Conservation (phyloP, 2,888 invertebrate genomes). For the Seira sanloemensis region DNA sequence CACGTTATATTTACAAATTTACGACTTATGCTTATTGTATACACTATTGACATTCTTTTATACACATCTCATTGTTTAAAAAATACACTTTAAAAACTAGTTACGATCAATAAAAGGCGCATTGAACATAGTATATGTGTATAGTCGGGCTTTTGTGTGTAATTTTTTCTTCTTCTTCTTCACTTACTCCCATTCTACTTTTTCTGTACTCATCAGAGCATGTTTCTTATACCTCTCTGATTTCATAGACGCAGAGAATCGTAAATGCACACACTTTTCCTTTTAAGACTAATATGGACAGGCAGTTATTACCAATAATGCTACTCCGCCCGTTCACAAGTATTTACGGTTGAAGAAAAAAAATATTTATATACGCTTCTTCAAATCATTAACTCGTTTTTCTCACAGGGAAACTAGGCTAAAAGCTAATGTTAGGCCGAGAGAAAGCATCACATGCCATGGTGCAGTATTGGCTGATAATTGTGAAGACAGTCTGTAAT, state of each 20-base stretch:
- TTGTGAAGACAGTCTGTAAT: slow-evolving; percentile 45
- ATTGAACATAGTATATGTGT: not conserved
- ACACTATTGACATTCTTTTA: slow-evolving; percentile 20
- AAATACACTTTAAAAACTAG: slow-evolving; percentile 32
- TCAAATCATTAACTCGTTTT: slow-evolving; percentile 7
- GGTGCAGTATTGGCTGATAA: slow-evolving; percentile 29
- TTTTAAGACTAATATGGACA: not conserved
- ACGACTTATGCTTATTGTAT: not conserved
- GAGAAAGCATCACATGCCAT: slow-evolving; percentile 63
- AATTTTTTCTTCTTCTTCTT: not conserved
- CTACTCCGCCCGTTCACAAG: not conserved
- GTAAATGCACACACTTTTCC: slow-evolving; percentile 18
- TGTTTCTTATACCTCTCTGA: not conserved
- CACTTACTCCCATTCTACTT: slow-evolving; percentile 5
- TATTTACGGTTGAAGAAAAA: slow-evolving; percentile 3
- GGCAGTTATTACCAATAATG: not conserved
- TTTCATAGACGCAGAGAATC: not conserved
- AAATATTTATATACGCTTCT: not conserved
- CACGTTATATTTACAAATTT: slow-evolving; percentile 10
- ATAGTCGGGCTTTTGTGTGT: slow-evolving; percentile 8
- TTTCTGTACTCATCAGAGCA: slow-evolving; percentile 15
- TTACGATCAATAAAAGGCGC: not conserved
- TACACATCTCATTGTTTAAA: slow-evolving; percentile 14
- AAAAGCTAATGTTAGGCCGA: slow-evolving; percentile 55
- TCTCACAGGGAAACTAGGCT: slow-evolving; percentile 62